These are phyloP conservation scores for Serranus cabrilla DNA, from an alignment of 2,797 vertebrate genomes.

Conservation along the genomic window DNA sequence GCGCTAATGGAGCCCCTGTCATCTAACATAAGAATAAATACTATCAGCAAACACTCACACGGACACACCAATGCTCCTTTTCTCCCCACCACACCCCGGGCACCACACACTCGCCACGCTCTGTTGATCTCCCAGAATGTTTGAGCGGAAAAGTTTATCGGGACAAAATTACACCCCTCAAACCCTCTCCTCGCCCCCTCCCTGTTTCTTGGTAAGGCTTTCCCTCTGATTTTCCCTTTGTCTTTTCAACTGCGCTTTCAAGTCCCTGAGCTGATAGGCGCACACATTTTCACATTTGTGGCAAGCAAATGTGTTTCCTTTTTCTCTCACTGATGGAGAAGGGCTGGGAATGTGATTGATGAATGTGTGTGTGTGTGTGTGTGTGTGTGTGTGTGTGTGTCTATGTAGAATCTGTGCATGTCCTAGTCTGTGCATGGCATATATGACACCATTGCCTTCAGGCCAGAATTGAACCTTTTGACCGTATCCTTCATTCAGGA, in stretches of 20 bases:
- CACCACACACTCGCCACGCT: conserved; percentile 64
- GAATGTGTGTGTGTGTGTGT: conserved; percentile 25
- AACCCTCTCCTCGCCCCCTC: conserved; percentile 48
- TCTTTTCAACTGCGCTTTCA: conserved; percentile 51
- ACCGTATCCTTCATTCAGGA: conserved; percentile 75
- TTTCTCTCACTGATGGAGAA: conserved; percentile 50
- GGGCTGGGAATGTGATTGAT: conserved; percentile 58
- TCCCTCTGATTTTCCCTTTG: conserved; percentile 42
- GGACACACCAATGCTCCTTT: conserved; percentile 29
- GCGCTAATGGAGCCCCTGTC: conserved; percentile 56
- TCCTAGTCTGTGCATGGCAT: conserved; percentile 23
- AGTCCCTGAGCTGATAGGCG: conserved; percentile 30
- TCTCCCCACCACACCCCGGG: conserved; percentile 53
- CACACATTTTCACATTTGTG: conserved; percentile 47
- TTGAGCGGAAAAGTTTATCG: conserved; percentile 77
- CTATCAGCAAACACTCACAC: conserved; percentile 34
- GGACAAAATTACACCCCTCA: conserved; percentile 70
- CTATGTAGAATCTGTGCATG: conserved; percentile 23
- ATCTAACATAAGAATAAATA: conserved; percentile 62
- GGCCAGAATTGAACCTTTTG: conserved; percentile 77
- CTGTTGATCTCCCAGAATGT: conserved; percentile 76
- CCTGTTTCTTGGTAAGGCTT: conserved; percentile 31
- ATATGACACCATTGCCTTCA: conserved; percentile 69
- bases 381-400: conserved; percentile 21
- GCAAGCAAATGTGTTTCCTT: conserved; percentile 48